Evolutionary conservation across 2,888 invertebrate genomes (phyloP), one percentile per base, ranked within the genome.

Genomic region (Pandemis cinnamomeana): DNA sequence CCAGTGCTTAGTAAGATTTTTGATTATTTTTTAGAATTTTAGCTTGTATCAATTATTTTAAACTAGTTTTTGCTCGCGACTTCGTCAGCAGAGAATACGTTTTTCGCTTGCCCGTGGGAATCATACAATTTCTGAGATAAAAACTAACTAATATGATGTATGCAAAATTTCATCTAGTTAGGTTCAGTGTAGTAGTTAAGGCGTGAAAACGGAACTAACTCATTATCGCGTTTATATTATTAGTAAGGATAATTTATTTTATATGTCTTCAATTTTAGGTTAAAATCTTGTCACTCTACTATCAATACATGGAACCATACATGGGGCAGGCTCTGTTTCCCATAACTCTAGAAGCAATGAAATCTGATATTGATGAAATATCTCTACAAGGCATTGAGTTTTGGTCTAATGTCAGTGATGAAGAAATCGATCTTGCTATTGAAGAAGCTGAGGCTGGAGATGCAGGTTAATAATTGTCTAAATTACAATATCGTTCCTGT

Each of bases 331-430:
- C 99, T 13, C 94, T 99, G 20, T 99, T 99, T 91, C 99, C 99
- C 44, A 99, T 99, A 75, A 99, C 99, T 8, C 94, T 99, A 86
- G 98, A 99, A 91, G 99, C 99, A 10, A 99, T 99, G 99, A 99
- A 98, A 88, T 98, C 98, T 20, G 98, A 98, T 78, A 96, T 97
- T 79, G 99, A 99, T 92, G 99, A 99, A 81, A 97, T 99, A 71
- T 97, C 99, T 20, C 95, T 99, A 72, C 99, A 99, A 95, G 99
- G 99, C 80, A 99, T 99, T 88, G 99, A 99, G 91, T 99, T 99
- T 94, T 99, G 99, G 99, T 99, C 99, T 5, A 99, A 99, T 84
- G 99, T 99, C 0, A 99, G 99, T 86, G 99, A 99, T 92, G 99
- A 99, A 93, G 99, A 99, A 93, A 98, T 99, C 51, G 99, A 99